Evolutionary conservation across 2,888 invertebrate genomes (phyloP), one percentile per base, ranked within the genome.

Genomic region (Melangyna quadrimaculata): DNA sequence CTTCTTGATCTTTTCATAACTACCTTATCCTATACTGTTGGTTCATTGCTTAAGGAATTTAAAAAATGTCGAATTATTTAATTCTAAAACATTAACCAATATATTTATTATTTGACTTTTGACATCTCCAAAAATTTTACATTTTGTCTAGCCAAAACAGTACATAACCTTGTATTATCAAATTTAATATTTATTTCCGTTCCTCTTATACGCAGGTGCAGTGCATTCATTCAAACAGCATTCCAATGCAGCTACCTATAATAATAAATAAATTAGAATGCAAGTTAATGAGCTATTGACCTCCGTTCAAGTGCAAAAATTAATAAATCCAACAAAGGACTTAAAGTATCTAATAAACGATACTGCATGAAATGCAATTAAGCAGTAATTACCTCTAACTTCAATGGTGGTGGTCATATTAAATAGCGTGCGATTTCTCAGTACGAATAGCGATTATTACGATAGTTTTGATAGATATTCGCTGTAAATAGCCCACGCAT

Each of bases 401-500:
- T 43, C 17, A 32, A 71, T 63, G 55, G 24, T 71, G 75, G 75
- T 69, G 32, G 19, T 35, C 59, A 29, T 67, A 24, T 67, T 67
- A 35, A 51, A 43, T 55, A 7, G 45, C 45, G 63, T 55, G 71
- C 67, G 43, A 27, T 40, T 63, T 35, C 67, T 63, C 19, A 5
- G 7, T 40, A 17, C 17, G 17, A 40, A 17, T 40, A n/a, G 7
- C 1, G 3, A 7, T 17, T 43, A 61, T 19, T 37, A 24, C 51
- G 69, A 59, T 53, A 53, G 53, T 3, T 6, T 53, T 65, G 73
- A 61, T 69, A 61, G 59, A 61, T 69, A 61, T 51, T 12, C 19
- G 61, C 32, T 48, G 55, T 65, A 57, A 81, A 75, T 70, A 43
- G 55, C 72, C 82, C 72, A 78, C 82, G 82, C 78, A 77, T 67